Evolutionary conservation across 2,888 invertebrate genomes (phyloP), one percentile per base, ranked within the genome.

Genomic region (Asteroscopus sphinx): DNA sequence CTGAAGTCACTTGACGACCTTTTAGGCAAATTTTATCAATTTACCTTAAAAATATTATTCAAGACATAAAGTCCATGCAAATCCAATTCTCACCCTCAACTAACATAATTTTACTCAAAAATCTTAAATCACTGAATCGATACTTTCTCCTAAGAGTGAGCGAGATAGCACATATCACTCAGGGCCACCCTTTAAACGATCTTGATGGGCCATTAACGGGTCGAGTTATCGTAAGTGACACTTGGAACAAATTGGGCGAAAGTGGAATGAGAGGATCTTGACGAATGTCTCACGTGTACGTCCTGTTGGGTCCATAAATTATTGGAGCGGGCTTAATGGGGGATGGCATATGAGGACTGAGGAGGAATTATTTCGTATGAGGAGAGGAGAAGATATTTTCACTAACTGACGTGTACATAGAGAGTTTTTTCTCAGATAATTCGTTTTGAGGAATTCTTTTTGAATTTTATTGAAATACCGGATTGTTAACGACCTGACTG

Each of bases 151-250:
- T n/a, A 54, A 9, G 64, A 47, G 35, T 26, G 48, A 76, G 45
- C 5, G 73, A 68, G 71, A 73, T 40, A 15, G 65, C 55, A 49
- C 28, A 42, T 40, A 44, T 73, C 59, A 73, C 66, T 58, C 68
- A 62, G 49, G 51, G 28, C 44, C 64, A 49, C 53, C 73, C 77
- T 76, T 76, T 81, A 81, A 85, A 75, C 79, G 83, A 68, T 77
- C 74, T 65, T 77, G 83, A 86, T 83, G 80, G 82, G 41, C 83
- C 82, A 85, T 86, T 86, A 85, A 80, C 65, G 79, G 76, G 73
- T 63, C 74, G 69, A 83, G 81, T 83, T 81, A 83, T 83, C 76
- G 79, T 79, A 81, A 83, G 80, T 82, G 85, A 82, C 84, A 84
- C 80, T 86, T 75, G 66, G 70, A 64, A 77, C 82, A 84, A 85